Base-by-base conservation (phyloP, 2,113 vertebrate genomes). In the Petromus typicus region DNA sequence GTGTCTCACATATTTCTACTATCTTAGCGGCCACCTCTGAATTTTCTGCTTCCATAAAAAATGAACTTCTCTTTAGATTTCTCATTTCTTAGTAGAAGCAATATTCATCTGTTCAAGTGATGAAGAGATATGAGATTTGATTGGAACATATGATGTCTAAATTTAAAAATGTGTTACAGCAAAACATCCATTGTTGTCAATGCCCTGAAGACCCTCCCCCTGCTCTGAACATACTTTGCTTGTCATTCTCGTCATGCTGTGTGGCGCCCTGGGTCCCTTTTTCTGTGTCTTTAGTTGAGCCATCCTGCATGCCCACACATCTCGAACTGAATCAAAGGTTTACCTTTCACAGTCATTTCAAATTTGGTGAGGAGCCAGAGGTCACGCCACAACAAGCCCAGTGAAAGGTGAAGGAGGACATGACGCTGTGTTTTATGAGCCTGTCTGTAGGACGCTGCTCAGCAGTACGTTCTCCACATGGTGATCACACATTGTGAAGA, bases 21-120 rank as follows among this genome's bases (percentile, higher is more conserved):
- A 71, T 34, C 57, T 76, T 76, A 91, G 51, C 5, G 45, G 14
- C 12, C 10, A 20, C 69, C 71, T 89, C 37, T 86, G 71, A 17
- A 34, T 78, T 78, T 89, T 86, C 90, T 51, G 20, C 11, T 92
- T 90, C 54, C 43, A 80, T 34, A 56, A 61, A 92, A 10, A 83
- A 30, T 92, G 61, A 80, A 80, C 11, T 89, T 89, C 61, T 43
- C 61, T 92, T 37, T 86, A 79, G 59, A 91, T 83, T 45, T 71
- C 22, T 30, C 14, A 43, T 90, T 82, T 93, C 34, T 88, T 59
- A 78, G 32, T 86, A 71, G 25, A 71, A 83, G n/a, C 66, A 54
- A 59, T 83, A 83, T 43, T 89, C 23, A 90, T 79, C 45, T 86
- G 18, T 56, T 76, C 22, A 89, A 83, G 17, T n/a, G 81, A 88